Evolutionary conservation across 2,888 invertebrate species (phyloP).

Genomic region (Pilophorus perplexus): DNA sequence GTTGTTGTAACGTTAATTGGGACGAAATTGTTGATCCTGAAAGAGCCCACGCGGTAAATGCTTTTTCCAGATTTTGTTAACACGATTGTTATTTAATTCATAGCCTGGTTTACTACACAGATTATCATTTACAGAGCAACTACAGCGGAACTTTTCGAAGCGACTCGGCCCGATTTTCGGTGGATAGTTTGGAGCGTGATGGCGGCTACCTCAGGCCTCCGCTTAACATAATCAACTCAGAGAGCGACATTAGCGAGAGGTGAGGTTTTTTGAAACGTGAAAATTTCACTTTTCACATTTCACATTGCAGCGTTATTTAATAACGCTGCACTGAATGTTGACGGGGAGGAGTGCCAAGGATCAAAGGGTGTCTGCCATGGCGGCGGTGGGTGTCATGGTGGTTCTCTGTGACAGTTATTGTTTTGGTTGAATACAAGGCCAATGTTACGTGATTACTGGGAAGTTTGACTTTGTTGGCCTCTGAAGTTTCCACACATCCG

Average conservation of each 20-base stretch:
- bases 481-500: too few relatives aligned
- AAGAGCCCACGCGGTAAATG: conserved; percentile 9
- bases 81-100: neutral
- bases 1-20: conserved; percentile 7
- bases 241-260: conserved; percentile 18
- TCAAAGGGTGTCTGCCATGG: too few relatives aligned
- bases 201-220: conserved; percentile 1
- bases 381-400: too few relatives aligned
- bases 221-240: conserved; percentile 3
- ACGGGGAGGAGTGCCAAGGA: too few relatives aligned
- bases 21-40: conserved; percentile 18
- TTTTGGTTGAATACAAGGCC: too few relatives aligned
- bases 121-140: conserved; percentile 7
- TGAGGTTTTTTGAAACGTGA: too few relatives aligned
- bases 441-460: too few relatives aligned
- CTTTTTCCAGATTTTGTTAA: neutral
- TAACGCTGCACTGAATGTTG: too few relatives aligned
- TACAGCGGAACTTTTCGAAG: conserved; percentile 10
- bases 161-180: conserved; percentile 18
- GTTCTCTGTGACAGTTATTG: too few relatives aligned
- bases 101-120: neutral
- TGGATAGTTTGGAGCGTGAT: conserved; percentile 12
- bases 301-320: too few relatives aligned
- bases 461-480: too few relatives aligned
- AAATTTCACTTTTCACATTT: too few relatives aligned